phyloP scores from a whole-genome alignment of 2,797 vertebrate genomes.

The Oryzias sinensis region DNA sequence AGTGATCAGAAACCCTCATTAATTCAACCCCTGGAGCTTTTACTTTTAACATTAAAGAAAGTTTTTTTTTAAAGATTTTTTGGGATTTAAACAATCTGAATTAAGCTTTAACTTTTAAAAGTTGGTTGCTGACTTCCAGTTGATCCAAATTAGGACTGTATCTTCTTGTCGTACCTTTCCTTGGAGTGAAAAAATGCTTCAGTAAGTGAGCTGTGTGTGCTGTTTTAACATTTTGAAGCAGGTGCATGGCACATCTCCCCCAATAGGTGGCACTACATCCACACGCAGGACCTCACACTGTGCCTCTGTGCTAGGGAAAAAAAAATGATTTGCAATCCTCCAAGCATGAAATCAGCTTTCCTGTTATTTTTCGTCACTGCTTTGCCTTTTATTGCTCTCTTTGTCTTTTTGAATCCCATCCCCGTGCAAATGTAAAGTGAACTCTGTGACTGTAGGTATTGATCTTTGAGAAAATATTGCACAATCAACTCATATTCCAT shows the following conservation, averaged over 20 bases:
- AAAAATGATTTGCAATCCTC: conserved; percentile 72
- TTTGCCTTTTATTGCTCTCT: conserved; percentile 40
- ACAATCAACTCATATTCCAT: conserved; percentile 34
- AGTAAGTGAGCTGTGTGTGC: neutral
- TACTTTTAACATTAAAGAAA: conserved; percentile 19
- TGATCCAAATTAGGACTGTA: no score
- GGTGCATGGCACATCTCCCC: neutral
- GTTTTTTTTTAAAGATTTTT: conserved; percentile 41
- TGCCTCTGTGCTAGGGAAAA: conserved; percentile 5
- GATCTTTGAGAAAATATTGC: conserved; percentile 48
- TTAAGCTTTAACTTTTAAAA: no score
- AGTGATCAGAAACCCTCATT: conserved; percentile 45
- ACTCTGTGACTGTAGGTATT: conserved; percentile 41
- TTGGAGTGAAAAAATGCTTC: conserved; percentile 4
- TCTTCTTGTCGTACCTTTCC: neutral
- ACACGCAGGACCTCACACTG: conserved; percentile 17
- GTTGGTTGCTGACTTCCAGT: no score
- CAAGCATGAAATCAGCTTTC: conserved; percentile 76
- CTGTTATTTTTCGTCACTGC: conserved; percentile 61
- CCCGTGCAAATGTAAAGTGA: conserved; percentile 18
- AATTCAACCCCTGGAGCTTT: conserved; percentile 24
- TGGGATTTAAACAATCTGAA: conserved; percentile 13
- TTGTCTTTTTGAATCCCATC: conserved; percentile 17
- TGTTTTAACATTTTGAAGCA: neutral
- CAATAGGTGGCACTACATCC: conserved; percentile 71